A percentile compares a stretch with the other conserved stretches of the same genome.
phyloP scores from a whole-genome alignment of 2,797 vertebrate genomes.

The Sebastes itinus region DNA sequence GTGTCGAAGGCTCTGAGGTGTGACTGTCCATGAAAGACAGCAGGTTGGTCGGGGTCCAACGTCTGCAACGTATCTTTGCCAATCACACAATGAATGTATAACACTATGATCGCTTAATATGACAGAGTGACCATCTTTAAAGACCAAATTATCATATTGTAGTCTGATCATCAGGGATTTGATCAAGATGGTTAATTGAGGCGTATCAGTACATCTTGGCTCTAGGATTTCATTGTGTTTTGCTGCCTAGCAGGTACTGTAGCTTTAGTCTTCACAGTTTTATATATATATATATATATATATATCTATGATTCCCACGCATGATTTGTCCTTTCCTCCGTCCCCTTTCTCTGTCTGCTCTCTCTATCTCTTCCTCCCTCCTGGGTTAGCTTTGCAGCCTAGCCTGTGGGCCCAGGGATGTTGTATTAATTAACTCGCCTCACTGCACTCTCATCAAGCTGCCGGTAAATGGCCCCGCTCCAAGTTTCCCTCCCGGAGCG shows the following conservation, averaged over 20 bases:
- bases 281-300: not conserved
- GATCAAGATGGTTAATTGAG: not conserved
- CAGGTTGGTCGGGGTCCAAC: not conserved
- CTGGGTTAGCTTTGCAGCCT: conserved; percentile 63
- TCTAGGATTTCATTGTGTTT: conserved; percentile 15
- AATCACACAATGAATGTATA: not conserved
- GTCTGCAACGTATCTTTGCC: not conserved
- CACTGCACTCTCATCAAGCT: conserved; percentile 81
- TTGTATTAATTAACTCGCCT: conserved; percentile 83
- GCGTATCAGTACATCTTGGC: not conserved
- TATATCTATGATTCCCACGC: conserved; percentile 17
- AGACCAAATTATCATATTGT: not conserved
- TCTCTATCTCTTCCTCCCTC: conserved; percentile 46
- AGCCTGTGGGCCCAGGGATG: conserved; percentile 70
- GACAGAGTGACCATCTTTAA: not conserved
- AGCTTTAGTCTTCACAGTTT: not conserved
- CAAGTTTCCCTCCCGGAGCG: conserved; percentile 72
- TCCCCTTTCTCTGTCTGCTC: conserved; percentile 35
- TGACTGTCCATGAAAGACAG: not conserved
- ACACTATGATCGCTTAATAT: not conserved
- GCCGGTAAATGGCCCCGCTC: conserved; percentile 76
- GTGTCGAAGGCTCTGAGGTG: no score
- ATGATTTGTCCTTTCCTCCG: conserved; percentile 44
- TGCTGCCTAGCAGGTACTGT: conserved; percentile 21
- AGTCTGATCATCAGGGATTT: not conserved